These are phyloP conservation scores for Elephantulus edwardii DNA, from an alignment of 2,113 vertebrate genomes.

Conservation along the genomic window DNA sequence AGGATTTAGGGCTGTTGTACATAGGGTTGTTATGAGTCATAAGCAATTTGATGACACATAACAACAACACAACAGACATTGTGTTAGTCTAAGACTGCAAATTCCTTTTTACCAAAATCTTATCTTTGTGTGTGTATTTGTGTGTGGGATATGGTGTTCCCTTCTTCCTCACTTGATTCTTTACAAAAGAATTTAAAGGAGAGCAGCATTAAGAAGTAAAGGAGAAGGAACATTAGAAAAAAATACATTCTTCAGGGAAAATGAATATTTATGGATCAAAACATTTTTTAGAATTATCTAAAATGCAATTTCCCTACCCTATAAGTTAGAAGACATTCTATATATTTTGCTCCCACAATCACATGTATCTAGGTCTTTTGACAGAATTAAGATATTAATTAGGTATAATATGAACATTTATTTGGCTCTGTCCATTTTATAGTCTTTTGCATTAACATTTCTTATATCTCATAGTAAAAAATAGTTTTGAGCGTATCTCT, in stretches of 20 bases:
- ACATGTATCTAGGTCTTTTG: neutral
- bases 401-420: neutral
- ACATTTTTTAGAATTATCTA: conserved; percentile 11
- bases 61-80: no score
- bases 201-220: no score
- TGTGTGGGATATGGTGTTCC: neutral
- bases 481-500: conserved; percentile 11
- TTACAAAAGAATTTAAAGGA: conserved; percentile 25
- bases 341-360: neutral
- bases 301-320: neutral
- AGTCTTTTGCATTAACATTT: neutral
- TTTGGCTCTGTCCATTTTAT: conserved; percentile 9
- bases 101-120: neutral
- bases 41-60: no score
- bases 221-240: neutral
- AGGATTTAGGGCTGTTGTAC: no score
- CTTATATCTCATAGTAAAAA: conserved; percentile 10
- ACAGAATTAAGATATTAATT: neutral
- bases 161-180: neutral
- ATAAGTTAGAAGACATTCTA: neutral
- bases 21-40: no score
- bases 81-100: neutral
- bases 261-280: conserved; percentile 6
- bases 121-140: neutral
- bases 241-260: conserved; percentile 19